Conservation (phyloP, 2,888 invertebrate genomes). For the Harmothoe impar region DNA sequence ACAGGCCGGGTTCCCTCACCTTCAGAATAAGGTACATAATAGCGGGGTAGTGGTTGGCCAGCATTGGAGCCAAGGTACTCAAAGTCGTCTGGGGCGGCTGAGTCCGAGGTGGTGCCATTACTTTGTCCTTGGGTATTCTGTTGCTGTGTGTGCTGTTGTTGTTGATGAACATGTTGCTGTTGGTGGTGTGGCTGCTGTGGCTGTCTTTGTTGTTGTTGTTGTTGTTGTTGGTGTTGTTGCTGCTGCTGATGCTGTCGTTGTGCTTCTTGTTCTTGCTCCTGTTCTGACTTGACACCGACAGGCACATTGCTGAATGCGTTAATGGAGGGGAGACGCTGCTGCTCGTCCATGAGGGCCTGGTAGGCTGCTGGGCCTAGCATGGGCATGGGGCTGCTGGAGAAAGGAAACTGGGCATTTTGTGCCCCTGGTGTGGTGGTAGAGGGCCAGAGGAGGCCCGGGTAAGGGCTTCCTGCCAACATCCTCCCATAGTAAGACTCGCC, state of each 20-base stretch:
- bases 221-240: constrained; percentile 49
- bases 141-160: not conserved
- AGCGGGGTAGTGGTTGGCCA: not conserved
- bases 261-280: not conserved
- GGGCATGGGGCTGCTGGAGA: not conserved
- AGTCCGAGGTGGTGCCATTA: not conserved
- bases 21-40: constrained; percentile 48
- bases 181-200: constrained; percentile 58
- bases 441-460: constrained; percentile 44
- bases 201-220: constrained; percentile 20
- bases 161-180: constrained; percentile 45
- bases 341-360: constrained; percentile 52
- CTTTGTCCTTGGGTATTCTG: not conserved
- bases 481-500: constrained; percentile 2
- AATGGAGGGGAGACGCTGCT: constrained; percentile 56
- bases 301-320: constrained; percentile 65
- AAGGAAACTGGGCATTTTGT: not conserved
- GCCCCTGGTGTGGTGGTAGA: not conserved
- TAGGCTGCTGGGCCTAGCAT: constrained; percentile 13
- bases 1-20: not conserved
- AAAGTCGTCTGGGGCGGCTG: not conserved
- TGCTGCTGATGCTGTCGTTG: constrained; percentile 55
- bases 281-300: constrained; percentile 70
- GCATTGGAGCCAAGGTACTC: not conserved
- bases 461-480: constrained; percentile 20